Conservation (phyloP, 2,797 vertebrate genomes). For the Intellagama lesueurii region DNA sequence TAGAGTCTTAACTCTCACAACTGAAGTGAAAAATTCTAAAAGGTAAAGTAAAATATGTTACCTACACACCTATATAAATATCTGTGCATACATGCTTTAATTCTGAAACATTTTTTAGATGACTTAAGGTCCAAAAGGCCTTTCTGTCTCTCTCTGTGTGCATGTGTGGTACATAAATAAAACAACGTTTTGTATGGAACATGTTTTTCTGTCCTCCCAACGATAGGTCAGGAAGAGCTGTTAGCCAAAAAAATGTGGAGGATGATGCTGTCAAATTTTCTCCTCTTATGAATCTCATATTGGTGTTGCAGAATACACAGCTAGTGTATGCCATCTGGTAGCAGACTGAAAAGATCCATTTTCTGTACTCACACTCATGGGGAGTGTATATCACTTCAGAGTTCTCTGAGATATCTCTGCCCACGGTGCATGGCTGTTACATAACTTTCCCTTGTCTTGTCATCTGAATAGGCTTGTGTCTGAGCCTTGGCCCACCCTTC, state of each 20-base stretch:
- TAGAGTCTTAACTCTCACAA: too few relatives aligned
- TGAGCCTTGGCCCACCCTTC: conserved; percentile 48
- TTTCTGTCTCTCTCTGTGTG: too few relatives aligned
- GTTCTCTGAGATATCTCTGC: conserved; percentile 52
- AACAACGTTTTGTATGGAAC: not conserved
- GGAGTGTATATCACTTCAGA: conserved; percentile 37
- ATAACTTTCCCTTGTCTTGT: conserved; percentile 44
- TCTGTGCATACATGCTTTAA: too few relatives aligned
- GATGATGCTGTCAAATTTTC: conserved; percentile 17
- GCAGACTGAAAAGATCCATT: conserved; percentile 22
- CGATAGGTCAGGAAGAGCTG: not conserved
- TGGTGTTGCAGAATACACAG: not conserved
- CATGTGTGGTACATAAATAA: not conserved
- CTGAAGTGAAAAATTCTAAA: too few relatives aligned
- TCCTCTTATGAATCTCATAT: not conserved
- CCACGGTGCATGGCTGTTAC: conserved; percentile 53
- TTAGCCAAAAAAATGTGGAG: not conserved
- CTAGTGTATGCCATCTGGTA: not conserved
- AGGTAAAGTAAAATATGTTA: too few relatives aligned
- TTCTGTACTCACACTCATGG: not conserved
- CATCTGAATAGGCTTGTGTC: conserved; percentile 29
- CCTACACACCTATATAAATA: too few relatives aligned
- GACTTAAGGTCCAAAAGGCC: too few relatives aligned
- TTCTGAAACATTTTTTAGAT: too few relatives aligned
- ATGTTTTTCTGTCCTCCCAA: not conserved